Base-by-base conservation (phyloP, 2,888 invertebrate species). In the Acleris literana region DNA sequence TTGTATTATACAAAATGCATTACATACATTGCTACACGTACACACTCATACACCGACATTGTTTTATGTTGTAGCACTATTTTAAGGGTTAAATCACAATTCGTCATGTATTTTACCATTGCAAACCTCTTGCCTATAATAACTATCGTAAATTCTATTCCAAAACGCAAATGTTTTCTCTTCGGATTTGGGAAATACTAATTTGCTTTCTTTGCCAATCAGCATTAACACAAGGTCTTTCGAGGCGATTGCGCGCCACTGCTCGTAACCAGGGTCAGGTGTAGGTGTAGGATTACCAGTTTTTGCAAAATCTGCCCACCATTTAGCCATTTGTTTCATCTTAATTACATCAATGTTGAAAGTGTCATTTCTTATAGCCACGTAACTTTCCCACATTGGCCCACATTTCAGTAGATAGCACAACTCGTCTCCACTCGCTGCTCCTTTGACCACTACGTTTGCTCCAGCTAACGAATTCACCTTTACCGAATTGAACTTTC, bases 271-370 rank as follows among this genome's bases (percentile, higher is more conserved):
- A 7, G 67, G 49, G 67, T 75, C 73, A 43, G 72, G 63, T 2
- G 88, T 87, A 43, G 72, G 63, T 2, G 88, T 87, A 52, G 92
- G 90, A 64, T 87, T 69, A 2, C 87, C 88, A 57, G 80, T 83
- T 79, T 90, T 93, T 18, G 88, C 93, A 76, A 93, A 93, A 75
- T 93, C 93, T 0, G 91, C 80, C 93, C 93, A 93, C 77, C 93
- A 74, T 64, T 79, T 73, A 6, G 90, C 75, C 66, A 93, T 83
- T 71, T 86, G 75, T 66, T 77, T 84, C 39, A 93, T 88, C 63
- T 92, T 85, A 25, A 70, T 72, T 76, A 80, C 83, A 69, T 93
- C 91, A 64, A 51, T 84, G 61, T 81, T 74, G 20, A 72, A 69
- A 17, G 73, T 68, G 43, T 80, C 73, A n/a, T 79, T 74, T 52